Conservation (phyloP, 2,888 invertebrate species). For the Anticlea derivata region DNA sequence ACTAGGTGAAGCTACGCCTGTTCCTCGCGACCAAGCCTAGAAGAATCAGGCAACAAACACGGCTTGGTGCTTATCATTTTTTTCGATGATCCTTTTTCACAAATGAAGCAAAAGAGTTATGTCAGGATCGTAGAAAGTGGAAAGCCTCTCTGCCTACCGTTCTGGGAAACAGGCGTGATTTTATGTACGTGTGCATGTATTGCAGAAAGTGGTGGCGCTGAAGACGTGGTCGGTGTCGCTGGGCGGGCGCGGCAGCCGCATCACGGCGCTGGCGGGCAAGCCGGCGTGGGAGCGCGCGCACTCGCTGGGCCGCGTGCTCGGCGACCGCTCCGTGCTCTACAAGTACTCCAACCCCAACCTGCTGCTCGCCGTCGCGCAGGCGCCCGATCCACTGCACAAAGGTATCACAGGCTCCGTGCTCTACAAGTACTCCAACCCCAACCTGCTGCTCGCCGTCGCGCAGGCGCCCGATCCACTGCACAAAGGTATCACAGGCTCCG, state of each 20-base stretch:
- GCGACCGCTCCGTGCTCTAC: slow-evolving; percentile 98
- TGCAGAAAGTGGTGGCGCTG: slow-evolving; percentile 84
- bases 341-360: slow-evolving; percentile 99
- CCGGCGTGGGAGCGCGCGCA: slow-evolving; percentile 72
- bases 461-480: slow-evolving; percentile 89
- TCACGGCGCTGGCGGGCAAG: slow-evolving; percentile 86
- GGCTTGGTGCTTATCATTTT: no score
- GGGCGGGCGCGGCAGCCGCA: slow-evolving; percentile 84
- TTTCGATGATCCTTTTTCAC: no score
- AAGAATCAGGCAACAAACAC: no score
- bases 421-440: slow-evolving; percentile 99
- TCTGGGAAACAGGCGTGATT: no score
- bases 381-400: slow-evolving; percentile 89
- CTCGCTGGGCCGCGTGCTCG: slow-evolving; percentile 65
- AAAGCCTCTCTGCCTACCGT: no score
- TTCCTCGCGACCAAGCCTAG: no score
- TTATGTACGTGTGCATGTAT: no score
- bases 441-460: slow-evolving; percentile 94
- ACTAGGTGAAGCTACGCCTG: no score
- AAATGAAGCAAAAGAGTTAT: no score
- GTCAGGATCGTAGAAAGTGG: no score
- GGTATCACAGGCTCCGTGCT: slow-evolving; percentile 89
- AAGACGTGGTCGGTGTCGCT: slow-evolving; percentile 90
- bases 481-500: slow-evolving; percentile 87
- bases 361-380: slow-evolving; percentile 92